phyloP scores from a whole-genome alignment of 2,797 vertebrate species.

The Lepidocolaptes lacrymiger region DNA sequence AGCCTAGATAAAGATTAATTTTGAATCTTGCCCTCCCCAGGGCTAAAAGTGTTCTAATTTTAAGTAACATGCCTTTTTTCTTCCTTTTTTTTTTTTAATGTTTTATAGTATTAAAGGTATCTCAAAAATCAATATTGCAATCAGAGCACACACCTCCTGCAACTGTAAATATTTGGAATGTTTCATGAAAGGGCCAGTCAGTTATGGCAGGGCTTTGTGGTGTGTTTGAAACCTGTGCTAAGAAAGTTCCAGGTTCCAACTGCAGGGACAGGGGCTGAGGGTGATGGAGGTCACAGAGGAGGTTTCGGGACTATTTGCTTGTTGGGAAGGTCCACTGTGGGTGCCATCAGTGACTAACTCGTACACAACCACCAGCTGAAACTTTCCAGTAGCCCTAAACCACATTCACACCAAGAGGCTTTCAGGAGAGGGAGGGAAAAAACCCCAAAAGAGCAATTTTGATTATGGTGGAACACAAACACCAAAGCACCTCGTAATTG shows the following conservation, averaged over 20 bases:
- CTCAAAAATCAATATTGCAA: neutral
- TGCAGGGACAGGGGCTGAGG: neutral
- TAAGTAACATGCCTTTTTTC: neutral
- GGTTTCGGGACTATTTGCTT: neutral
- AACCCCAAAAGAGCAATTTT: neutral
- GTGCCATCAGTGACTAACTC: neutral
- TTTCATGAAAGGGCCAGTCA: neutral
- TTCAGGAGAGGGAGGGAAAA: neutral
- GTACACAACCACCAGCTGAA: neutral
- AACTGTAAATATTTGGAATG: neutral
- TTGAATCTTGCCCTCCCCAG: neutral
- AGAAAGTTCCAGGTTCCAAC: neutral
- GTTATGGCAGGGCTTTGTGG: neutral
- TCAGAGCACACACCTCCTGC: neutral
- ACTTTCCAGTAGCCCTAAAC: neutral
- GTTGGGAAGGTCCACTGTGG: neutral
- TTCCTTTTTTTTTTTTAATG: too few relatives aligned
- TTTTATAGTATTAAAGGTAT: neutral
- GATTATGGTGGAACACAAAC: slow-evolving; percentile 22
- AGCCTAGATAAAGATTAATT: neutral
- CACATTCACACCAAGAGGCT: neutral
- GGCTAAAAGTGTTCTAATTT: neutral
- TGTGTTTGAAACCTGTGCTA: neutral
- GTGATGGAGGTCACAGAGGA: neutral
- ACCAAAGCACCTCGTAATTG: neutral